Evolutionary conservation across 37 sponge, comb jelly and placozoan genomes (phyloP).

Genomic region (Cladorhizidae sp.): DNA sequence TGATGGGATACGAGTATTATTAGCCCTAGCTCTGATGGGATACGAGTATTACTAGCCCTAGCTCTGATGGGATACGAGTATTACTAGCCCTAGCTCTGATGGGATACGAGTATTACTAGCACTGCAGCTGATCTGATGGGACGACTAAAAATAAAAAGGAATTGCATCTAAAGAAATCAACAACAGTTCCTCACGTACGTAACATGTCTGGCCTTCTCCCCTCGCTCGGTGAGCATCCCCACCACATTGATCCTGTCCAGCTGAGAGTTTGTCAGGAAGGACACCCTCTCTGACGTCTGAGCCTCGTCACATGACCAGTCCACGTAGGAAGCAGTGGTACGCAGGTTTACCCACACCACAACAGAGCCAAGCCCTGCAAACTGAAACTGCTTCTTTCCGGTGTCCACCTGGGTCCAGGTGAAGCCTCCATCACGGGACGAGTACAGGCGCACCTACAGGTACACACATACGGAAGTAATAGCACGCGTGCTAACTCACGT

Average conservation of each 20-base stretch:
- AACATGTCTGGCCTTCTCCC: conserved; percentile 61
- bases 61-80: too few species aligned
- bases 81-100: too few species aligned
- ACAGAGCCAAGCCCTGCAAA: conserved; percentile 73
- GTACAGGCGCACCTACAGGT: conserved; percentile 16
- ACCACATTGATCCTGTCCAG: conserved; percentile 25
- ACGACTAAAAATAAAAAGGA: too few species aligned
- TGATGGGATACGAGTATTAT: too few species aligned
- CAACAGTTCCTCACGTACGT: conserved; percentile 42
- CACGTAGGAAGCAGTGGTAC: conserved; percentile 4
- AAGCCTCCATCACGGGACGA: conserved; percentile 70
- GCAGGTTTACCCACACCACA: conserved; percentile 26
- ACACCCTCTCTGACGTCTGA: conserved; percentile 20
- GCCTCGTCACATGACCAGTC: conserved; percentile 82
- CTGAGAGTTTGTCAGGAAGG: not conserved
- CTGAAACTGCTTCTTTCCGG: conserved; percentile 47
- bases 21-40: too few species aligned
- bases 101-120: too few species aligned
- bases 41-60: too few species aligned
- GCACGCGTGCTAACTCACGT: not conserved
- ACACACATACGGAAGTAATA: not conserved
- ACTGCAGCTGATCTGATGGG: too few species aligned
- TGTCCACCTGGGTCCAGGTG: conserved; percentile 57
- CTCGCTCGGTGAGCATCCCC: conserved; percentile 78
- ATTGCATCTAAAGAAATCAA: too few species aligned